Evolutionary conservation across 2,888 invertebrate species (phyloP).

Genomic region (Liodrosophila aerea): DNA sequence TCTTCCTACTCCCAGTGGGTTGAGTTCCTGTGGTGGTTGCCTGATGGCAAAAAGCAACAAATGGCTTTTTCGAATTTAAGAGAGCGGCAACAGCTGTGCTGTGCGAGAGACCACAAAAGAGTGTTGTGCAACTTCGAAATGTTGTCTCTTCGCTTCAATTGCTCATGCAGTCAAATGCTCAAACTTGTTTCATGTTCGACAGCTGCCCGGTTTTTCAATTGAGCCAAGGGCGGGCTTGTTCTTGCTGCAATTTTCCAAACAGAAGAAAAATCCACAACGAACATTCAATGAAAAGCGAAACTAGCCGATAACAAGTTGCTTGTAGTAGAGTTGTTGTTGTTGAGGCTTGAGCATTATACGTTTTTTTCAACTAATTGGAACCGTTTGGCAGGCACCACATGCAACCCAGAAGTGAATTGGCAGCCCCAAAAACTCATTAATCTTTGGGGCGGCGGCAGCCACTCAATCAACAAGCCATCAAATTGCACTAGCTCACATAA

Average conservation of each 20-base stretch:
- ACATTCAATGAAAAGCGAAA: constrained; percentile 60
- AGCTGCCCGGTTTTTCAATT: constrained; percentile 49
- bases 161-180: constrained; percentile 24
- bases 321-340: constrained; percentile 18
- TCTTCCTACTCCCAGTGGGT: constrained; percentile 15
- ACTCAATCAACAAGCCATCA: constrained; percentile 48
- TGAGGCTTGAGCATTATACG: constrained; percentile 24
- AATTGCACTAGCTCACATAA: constrained; percentile 28
- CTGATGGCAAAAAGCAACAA: constrained; percentile 59
- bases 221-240: constrained; percentile 74
- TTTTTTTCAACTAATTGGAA: constrained; percentile 51
- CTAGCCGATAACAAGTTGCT: constrained; percentile 52
- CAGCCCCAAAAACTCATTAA: constrained; percentile 42
- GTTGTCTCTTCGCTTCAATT: constrained; percentile 29
- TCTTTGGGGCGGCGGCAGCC: constrained; percentile 33
- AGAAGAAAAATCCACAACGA: constrained; percentile 34
- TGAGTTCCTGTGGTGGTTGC: constrained; percentile 19
- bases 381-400: constrained; percentile 32
- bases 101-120: constrained; percentile 5
- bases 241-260: constrained; percentile 51
- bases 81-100: neutral
- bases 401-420: constrained; percentile 21
- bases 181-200: constrained; percentile 59
- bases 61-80: constrained; percentile 45
- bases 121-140: constrained; percentile 16